Evolutionary conservation across 2,888 invertebrate genomes (phyloP), one percentile per base, ranked within the genome.

Genomic region (Cephonodes hylas): DNA sequence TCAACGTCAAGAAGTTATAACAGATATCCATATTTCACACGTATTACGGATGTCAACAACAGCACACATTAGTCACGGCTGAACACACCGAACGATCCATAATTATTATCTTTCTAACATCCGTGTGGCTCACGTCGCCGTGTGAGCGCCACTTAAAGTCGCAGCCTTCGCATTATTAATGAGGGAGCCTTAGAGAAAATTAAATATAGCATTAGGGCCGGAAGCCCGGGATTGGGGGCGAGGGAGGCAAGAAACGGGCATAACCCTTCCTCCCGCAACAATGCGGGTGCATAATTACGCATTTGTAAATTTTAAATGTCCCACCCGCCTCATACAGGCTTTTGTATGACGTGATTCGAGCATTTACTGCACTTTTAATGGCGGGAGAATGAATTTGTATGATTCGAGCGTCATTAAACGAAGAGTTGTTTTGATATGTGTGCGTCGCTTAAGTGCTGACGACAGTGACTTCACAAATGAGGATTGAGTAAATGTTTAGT

Each of bases 271-370:
- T 76, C 72, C 79, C 84, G 85, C 90, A 90, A 91, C 91, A 91
- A 91, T 91, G 88, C 91, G 91, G 91, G 91, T 89, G 91, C 91
- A 91, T 92, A 92, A 92, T 91, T 91, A 92, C 91, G 91, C 91
- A 91, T 92, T 91, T 92, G 91, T 92, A 91, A 88, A 92, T 92
- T 91, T 91, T 91, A 91, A 91, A 92, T 91, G 91, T 87, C 77
- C 87, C 89, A 85, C 89, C 89, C 87, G 86, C 88, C 85, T 88
- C 88, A 87, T 87, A 88, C 80, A 86, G 84, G 83, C 89, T 89
- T 89, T 90, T 90, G 89, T 90, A 91, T 83, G 88, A 80, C 86
- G 91, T 90, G 90, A 91, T 91, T 91, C 88, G 85, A 85, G 88
- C 84, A 87, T 87, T 88, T 78, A 87, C 76, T 76, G 73, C 75